These are phyloP conservation scores for Melangyna quadrimaculata DNA, from an alignment of 2,888 invertebrate species.

Conservation along the genomic window DNA sequence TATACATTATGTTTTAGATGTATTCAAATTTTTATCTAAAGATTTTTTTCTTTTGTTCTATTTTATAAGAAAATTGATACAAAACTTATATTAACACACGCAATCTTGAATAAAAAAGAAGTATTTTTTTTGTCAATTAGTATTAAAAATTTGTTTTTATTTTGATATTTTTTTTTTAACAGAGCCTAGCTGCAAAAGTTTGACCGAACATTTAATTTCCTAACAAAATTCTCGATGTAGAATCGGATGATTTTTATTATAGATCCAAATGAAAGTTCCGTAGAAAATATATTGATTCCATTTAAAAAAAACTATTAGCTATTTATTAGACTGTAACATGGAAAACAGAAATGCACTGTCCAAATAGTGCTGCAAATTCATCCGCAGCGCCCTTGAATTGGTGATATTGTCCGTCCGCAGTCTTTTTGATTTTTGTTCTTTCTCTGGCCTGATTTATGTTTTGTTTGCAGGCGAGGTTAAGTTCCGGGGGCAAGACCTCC, in stretches of 20 bases:
- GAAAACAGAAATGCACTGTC: too few species aligned
- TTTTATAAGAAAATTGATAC: constrained; percentile 67
- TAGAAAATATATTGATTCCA: too few species aligned
- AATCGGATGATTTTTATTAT: not conserved
- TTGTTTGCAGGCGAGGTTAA: too few species aligned
- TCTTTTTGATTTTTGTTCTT: too few species aligned
- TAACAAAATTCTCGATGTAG: not conserved
- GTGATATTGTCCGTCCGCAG: too few species aligned
- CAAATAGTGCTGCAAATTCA: too few species aligned
- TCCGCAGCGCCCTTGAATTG: too few species aligned
- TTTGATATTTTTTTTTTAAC: constrained; percentile 17
- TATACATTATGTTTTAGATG: constrained; percentile 66
- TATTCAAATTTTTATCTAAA: constrained; percentile 56
- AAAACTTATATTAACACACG: constrained; percentile 60
- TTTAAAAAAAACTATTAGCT: too few species aligned
- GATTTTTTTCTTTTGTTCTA: constrained; percentile 52
- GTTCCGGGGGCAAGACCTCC: too few species aligned
- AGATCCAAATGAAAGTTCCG: too few species aligned
- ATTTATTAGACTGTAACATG: too few species aligned
- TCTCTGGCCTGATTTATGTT: too few species aligned
- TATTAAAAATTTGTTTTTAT: constrained; percentile 51
- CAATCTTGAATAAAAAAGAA: constrained; percentile 65
- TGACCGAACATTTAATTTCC: not conserved
- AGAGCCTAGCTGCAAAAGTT: not conserved
- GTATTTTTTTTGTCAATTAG: constrained; percentile 60